Conservation (phyloP, 2,113 vertebrate species). For the Aspidoscelis tigris region DNA sequence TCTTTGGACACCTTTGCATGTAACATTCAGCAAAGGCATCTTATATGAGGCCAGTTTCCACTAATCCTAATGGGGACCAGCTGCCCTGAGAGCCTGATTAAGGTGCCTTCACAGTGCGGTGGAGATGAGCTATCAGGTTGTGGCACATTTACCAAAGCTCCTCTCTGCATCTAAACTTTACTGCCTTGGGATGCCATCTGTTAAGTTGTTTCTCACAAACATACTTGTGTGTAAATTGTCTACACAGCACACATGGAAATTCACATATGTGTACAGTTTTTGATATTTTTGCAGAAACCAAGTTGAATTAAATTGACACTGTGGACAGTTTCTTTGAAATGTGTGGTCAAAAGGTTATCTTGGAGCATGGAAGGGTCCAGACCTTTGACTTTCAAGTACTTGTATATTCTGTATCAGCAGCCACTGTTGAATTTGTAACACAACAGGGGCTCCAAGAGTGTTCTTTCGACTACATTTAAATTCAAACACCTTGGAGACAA, state of each 20-base stretch:
- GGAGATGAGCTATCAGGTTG: too few species aligned
- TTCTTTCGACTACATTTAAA: constrained; percentile 28
- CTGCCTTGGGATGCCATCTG: too few species aligned
- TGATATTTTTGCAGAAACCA: neutral
- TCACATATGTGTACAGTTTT: neutral
- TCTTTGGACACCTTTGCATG: too few species aligned
- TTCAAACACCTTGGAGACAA: constrained; percentile 10
- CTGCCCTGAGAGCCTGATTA: too few species aligned
- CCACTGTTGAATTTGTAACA: neutral
- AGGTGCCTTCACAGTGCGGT: too few species aligned
- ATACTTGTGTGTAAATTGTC: neutral
- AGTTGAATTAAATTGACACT: neutral
- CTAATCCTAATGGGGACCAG: too few species aligned
- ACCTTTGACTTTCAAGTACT: constrained; percentile 37
- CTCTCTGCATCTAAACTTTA: too few species aligned
- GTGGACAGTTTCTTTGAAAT: neutral
- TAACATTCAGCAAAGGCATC: too few species aligned
- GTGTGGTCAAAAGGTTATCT: constrained; percentile 24
- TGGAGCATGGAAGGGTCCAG: constrained; percentile 5
- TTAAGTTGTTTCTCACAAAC: too few species aligned
- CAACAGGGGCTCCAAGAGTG: neutral
- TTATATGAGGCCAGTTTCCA: too few species aligned
- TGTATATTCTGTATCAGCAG: constrained; percentile 24
- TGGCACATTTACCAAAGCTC: too few species aligned
- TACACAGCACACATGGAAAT: too few species aligned